Conservation (phyloP, 2,797 vertebrate species). For the Xerus rutilus region DNA sequence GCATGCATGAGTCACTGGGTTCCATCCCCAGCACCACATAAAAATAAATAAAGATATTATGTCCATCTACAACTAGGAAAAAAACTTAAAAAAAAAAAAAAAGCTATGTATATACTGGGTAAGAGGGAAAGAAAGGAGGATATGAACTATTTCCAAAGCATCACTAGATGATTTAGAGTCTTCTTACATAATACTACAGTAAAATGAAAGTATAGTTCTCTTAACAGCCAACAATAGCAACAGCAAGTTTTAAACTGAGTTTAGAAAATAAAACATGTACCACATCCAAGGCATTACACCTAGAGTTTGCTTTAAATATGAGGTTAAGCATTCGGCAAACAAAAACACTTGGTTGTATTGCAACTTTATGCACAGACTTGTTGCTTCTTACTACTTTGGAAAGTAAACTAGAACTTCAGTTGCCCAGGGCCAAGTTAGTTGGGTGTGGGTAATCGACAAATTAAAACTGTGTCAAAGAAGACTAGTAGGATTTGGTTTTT, state of each 20-base stretch:
- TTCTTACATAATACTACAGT: neutral
- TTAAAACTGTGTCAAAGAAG: neutral
- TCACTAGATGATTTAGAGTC: neutral
- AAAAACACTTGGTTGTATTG: neutral
- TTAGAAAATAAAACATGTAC: neutral
- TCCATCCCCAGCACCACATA: no score
- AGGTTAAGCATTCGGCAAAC: neutral
- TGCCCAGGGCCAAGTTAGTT: neutral
- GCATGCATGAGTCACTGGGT: no score
- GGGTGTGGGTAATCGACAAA: neutral
- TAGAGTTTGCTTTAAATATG: conserved; percentile 31
- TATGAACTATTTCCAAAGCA: neutral
- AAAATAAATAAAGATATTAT: no score
- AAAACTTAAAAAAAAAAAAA: no score
- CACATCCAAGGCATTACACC: neutral
- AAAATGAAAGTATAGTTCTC: conserved; percentile 37
- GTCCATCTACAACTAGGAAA: no score
- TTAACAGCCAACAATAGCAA: neutral
- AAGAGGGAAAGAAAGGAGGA: conserved; percentile 15
- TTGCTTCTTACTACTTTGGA: neutral
- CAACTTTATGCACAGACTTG: neutral
- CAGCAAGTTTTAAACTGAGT: conserved; percentile 48
- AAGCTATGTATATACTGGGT: neutral
- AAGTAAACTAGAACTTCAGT: neutral
- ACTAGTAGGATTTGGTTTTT: neutral